Evolutionary conservation across 2,888 invertebrate species (phyloP), one percentile per base, ranked within the genome.

Genomic region (Drosophila subsilvestris): DNA sequence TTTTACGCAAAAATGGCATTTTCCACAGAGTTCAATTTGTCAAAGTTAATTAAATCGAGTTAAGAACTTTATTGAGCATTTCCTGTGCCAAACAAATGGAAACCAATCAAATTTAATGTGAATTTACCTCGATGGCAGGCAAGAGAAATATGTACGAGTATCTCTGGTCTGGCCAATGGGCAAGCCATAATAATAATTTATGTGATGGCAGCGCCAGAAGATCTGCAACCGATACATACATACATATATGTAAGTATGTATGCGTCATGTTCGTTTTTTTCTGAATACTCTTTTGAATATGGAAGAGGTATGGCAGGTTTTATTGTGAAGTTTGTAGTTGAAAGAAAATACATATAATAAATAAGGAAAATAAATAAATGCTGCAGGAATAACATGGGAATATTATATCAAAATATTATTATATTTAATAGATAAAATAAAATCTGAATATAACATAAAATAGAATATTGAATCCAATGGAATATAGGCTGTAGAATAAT

Each of bases 121-220:
- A 74, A 73, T 42, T 37, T 43, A 57, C 32, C 49, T 55, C 29
- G 55, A 17, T 62, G 44, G 25, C 18, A 17, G 71, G 27, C 47
- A 29, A 29, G 25, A 43, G 48, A 55, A 54, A 67, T 44, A 32
- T 37, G 49, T 29, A 66, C 2, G 1, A 20, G 20, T 20, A 25
- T 25, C 25, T 25, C 25, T 25, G 25, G 25, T 57, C 29, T 63
- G 49, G 69, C 62, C 70, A 70, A 44, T 71, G 71, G 71, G 42
- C 77, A 67, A 67, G 76, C 59, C 71, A 73, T 77, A 82, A 77
- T 77, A 75, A 77, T 87, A 87, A 83, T 82, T 83, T 79, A 83
- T 88, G 77, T 74, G 67, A 59, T 82, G 77, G 63, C 65, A 55
- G 65, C 58, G 59, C 77, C 58, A 74, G 53, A 59, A 75, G 88